A percentile compares a stretch with the other conserved stretches of the same genome.
Conservation (phyloP, 1,140 invertebrate genomes). For the fruit fly (Drosophila melanogaster) region Release_6_plus_ISO1_MT NT_037436.4:18649501-18650000, state of each 20-base stretch:
- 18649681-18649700: background rate
- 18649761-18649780: slow-evolving; percentile 22
- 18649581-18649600: slow-evolving; percentile 16
- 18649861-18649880: background rate
- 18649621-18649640: slow-evolving; percentile 1
- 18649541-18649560: slow-evolving; percentile 26
- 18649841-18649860: background rate
- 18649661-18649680: too few species aligned
- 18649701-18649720: slow-evolving; percentile 11
- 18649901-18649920: slow-evolving; percentile 30
- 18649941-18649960: background rate
- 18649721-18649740: slow-evolving; percentile 15
- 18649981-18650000: slow-evolving; percentile 1
- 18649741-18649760: slow-evolving; percentile 26
- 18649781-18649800: slow-evolving; percentile 23
- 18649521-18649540: slow-evolving; percentile 13
- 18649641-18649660: too few species aligned
- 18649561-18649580: slow-evolving; percentile 6
- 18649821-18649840: slow-evolving; percentile 26
- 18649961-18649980: slow-evolving; percentile 6
- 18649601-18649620: slow-evolving; percentile 23
- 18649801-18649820: slow-evolving; percentile 13
- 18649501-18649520: slow-evolving; percentile 23
- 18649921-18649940: slow-evolving; percentile 35
- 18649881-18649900: slow-evolving; percentile 41